These are phyloP conservation scores for Myrmecophaga tridactyla DNA, from an alignment of 2,113 vertebrate species.

Conservation along the genomic window DNA sequence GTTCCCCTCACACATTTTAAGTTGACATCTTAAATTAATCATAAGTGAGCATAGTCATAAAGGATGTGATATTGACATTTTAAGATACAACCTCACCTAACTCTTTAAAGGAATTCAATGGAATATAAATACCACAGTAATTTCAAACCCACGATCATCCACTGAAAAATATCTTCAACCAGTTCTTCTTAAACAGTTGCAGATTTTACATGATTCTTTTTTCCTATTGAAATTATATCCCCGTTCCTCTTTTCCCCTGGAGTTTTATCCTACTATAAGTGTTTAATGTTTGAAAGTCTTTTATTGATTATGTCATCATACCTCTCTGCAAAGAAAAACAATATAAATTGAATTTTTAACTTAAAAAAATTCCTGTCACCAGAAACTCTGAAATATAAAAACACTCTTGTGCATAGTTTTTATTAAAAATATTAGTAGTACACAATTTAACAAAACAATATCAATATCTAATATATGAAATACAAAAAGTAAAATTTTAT, in stretches of 20 bases:
- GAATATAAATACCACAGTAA: constrained; percentile 52
- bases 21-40: constrained; percentile 66
- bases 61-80: constrained; percentile 53
- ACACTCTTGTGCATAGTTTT: not conserved
- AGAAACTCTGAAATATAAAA: not conserved
- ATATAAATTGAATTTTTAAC: not conserved
- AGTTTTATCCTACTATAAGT: constrained; percentile 31
- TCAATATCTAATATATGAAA: constrained; percentile 24
- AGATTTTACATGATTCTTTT: constrained; percentile 39
- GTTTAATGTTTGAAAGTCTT: constrained; percentile 32
- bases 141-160: constrained; percentile 39
- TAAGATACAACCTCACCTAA: constrained; percentile 46
- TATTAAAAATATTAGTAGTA: not conserved
- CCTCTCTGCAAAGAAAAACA: not conserved
- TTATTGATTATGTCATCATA: not conserved
- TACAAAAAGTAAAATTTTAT: constrained; percentile 28
- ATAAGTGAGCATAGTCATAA: constrained; percentile 53
- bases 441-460: constrained; percentile 34
- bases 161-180: constrained; percentile 14
- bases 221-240: not conserved
- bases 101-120: constrained; percentile 39
- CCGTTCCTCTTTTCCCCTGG: not conserved
- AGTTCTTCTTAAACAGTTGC: not conserved
- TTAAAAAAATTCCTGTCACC: not conserved
- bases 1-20: constrained; percentile 14